Percentiles rank a stretch among this genome's conserved stretches.
Conservation (phyloP, 1,140 invertebrate genomes). For the Dryas iulia region DNA sequence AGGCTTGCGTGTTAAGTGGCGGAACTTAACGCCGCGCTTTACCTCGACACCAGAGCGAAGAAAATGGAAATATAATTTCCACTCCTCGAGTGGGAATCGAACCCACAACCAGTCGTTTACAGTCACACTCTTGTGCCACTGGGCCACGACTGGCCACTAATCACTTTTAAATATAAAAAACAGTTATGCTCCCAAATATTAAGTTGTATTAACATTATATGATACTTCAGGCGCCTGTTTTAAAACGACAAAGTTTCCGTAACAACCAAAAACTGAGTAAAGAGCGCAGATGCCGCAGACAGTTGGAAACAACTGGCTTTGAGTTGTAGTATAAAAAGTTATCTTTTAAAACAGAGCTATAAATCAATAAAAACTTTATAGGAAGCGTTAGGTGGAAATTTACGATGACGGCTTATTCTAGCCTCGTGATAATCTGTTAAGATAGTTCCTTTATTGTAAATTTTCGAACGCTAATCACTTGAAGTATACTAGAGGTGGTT, state of each 20-base stretch:
- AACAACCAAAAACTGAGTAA: conserved; percentile 64
- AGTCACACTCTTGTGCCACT: too few relatives aligned
- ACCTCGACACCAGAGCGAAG: too few relatives aligned
- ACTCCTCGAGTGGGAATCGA: too few relatives aligned
- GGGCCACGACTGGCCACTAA: too few relatives aligned
- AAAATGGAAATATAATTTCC: too few relatives aligned
- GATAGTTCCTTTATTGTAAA: conserved; percentile 49
- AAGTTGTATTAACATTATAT: conserved; percentile 1
- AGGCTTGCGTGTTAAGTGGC: too few relatives aligned
- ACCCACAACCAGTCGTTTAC: too few relatives aligned
- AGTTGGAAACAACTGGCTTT: conserved; percentile 71
- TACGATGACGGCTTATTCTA: conserved; percentile 55
- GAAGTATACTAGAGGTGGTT: too few relatives aligned
- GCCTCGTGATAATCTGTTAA: conserved; percentile 55
- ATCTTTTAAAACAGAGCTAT: conserved; percentile 68
- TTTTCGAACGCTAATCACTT: conserved; percentile 49
- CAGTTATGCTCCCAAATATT: too few relatives aligned
- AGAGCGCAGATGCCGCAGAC: conserved; percentile 73
- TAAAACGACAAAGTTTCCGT: conserved; percentile 66
- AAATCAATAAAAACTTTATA: conserved; percentile 73
- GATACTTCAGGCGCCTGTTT: conserved; percentile 36
- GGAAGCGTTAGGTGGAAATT: conserved; percentile 66
- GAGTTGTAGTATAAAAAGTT: conserved; percentile 71
- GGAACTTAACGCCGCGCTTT: too few relatives aligned
- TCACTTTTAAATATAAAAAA: too few relatives aligned